These are phyloP conservation scores for Eulemur coronatus DNA, from an alignment of 2,797 vertebrate genomes.

Conservation along the genomic window DNA sequence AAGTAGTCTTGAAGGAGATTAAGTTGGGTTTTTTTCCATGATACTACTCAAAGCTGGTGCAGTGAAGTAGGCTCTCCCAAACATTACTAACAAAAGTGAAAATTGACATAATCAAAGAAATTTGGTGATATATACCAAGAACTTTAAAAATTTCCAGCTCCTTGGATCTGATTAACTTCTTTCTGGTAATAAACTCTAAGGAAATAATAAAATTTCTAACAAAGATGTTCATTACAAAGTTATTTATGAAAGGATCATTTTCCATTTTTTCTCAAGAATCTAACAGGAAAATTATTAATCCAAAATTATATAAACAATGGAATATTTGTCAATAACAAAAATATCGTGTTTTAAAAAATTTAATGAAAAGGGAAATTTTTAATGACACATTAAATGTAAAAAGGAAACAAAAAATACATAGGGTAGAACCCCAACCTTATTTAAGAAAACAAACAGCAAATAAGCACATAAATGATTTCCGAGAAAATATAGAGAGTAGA, in stretches of 20 bases:
- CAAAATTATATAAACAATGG: background rate
- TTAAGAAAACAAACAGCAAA: background rate
- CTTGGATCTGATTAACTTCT: background rate
- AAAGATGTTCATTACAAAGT: background rate
- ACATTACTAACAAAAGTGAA: background rate
- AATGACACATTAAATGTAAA: background rate
- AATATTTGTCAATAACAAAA: background rate
- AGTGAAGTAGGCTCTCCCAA: background rate
- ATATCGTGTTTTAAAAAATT: background rate
- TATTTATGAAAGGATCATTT: background rate
- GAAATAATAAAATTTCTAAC: background rate
- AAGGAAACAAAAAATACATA: background rate
- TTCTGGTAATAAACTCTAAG: background rate
- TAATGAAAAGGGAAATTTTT: background rate
- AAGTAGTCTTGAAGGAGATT: background rate
- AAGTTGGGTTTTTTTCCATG: background rate
- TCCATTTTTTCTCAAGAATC: background rate
- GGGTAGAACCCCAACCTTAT: background rate
- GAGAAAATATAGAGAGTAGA: background rate
- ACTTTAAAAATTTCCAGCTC: background rate
- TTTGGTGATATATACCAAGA: background rate
- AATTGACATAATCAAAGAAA: background rate
- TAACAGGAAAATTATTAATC: background rate
- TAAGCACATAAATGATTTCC: background rate
- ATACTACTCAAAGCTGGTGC: background rate